Conservation (phyloP, 2,113 vertebrate genomes). For the Corapipo altera region DNA sequence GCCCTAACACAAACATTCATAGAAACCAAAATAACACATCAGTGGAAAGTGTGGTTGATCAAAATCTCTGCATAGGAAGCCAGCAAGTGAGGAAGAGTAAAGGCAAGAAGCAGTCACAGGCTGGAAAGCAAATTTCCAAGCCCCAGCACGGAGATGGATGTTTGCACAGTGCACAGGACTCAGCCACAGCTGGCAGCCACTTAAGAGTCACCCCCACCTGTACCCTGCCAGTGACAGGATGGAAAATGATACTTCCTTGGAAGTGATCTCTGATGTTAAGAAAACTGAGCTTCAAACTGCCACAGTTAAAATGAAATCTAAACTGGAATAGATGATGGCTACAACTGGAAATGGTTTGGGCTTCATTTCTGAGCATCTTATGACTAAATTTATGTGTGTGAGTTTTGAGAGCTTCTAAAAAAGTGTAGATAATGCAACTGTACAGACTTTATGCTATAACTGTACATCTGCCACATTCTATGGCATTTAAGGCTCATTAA, state of each 20-base stretch:
- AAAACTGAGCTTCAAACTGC: background rate
- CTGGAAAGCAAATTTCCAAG: background rate
- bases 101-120: accelerated
- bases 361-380: background rate
- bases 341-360: background rate
- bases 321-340: background rate
- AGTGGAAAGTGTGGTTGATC: background rate
- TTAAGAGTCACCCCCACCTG: background rate
- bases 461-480: slow-evolving; percentile 49
- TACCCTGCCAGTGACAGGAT: background rate
- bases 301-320: background rate
- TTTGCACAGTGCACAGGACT: background rate
- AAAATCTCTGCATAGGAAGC: background rate
- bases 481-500: slow-evolving; percentile 81
- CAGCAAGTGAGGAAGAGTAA: background rate
- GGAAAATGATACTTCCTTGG: background rate
- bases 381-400: background rate
- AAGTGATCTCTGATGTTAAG: background rate
- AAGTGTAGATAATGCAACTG: slow-evolving; percentile 27
- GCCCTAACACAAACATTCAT: background rate
- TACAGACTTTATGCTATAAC: slow-evolving; percentile 10
- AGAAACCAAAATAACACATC: background rate
- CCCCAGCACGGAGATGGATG: accelerated
- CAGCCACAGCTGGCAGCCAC: background rate
- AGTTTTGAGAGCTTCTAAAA: slow-evolving; percentile 34